Conservation (phyloP, 2,113 vertebrate species). For the Daphoenositta chrysoptera region DNA sequence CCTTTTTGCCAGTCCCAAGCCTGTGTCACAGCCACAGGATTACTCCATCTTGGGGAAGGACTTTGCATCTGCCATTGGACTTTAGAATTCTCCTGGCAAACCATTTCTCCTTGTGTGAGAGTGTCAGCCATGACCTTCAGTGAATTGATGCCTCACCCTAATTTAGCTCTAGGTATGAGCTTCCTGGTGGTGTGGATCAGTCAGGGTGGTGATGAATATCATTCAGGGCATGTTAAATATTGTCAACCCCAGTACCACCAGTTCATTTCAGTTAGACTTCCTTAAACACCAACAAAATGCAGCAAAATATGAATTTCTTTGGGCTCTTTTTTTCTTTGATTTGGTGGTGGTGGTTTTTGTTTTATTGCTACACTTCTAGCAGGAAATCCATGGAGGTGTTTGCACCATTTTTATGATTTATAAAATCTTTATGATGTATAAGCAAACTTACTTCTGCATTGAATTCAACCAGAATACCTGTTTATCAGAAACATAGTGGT, state of each 20-base stretch:
- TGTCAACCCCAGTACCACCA: not conserved
- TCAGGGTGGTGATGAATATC: not conserved
- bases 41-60: not conserved
- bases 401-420: not conserved
- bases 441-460: not conserved
- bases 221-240: not conserved
- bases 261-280: not conserved
- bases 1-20: not conserved
- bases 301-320: not conserved
- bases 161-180: not conserved
- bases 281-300: no score
- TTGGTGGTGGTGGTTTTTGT: not conserved
- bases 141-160: not conserved
- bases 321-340: not conserved
- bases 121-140: not conserved
- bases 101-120: not conserved
- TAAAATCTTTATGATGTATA: not conserved
- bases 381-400: not conserved
- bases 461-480: accelerated
- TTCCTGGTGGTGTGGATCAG: not conserved
- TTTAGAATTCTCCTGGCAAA: not conserved
- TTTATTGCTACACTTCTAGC: not conserved
- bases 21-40: not conserved
- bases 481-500: not conserved
- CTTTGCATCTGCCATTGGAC: not conserved